Evolutionary conservation across 2,113 vertebrate species (phyloP).

Genomic region (Poecile atricapillus): DNA sequence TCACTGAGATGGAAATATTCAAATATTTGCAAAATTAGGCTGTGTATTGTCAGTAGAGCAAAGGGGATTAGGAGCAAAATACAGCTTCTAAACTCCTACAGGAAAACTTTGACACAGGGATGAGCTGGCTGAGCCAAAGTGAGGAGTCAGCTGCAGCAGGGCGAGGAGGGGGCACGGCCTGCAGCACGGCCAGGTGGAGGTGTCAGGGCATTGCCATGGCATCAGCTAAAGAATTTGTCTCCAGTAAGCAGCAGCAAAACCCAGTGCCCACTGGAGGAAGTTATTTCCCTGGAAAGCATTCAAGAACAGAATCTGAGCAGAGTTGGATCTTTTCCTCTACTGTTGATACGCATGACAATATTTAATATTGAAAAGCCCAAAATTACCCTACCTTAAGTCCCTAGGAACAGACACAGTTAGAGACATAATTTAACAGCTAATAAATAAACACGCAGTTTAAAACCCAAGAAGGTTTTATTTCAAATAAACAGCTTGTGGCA

Average conservation of each 20-base stretch:
- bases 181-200: neutral
- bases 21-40: neutral
- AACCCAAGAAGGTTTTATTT: neutral
- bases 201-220: neutral
- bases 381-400: neutral
- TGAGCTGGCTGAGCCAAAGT: neutral
- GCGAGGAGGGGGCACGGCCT: neutral
- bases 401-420: neutral
- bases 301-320: neutral
- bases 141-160: neutral
- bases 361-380: neutral
- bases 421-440: neutral
- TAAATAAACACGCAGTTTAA: neutral
- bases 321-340: neutral
- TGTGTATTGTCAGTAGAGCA: neutral
- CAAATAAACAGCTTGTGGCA: neutral
- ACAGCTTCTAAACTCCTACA: rapidly evolving
- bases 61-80: neutral
- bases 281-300: neutral
- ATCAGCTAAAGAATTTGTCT: neutral
- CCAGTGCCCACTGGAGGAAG: neutral
- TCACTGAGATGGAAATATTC: neutral
- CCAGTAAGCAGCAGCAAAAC: neutral
- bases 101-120: rapidly evolving
- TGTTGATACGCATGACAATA: neutral